These are phyloP conservation scores for Pandemis cinnamomeana DNA, from an alignment of 2,888 invertebrate genomes.

Conservation along the genomic window DNA sequence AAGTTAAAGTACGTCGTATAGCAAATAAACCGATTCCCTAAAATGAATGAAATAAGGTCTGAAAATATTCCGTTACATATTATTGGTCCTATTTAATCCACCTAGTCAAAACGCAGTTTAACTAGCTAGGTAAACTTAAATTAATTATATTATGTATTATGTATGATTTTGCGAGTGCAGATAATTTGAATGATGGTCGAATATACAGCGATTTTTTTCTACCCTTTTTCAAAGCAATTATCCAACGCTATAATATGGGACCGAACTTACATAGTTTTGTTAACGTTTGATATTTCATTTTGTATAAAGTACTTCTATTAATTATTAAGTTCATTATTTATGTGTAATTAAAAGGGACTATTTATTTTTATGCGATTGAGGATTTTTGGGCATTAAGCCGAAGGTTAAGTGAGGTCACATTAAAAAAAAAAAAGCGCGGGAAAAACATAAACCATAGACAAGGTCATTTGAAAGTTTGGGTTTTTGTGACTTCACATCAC, in stretches of 20 bases:
- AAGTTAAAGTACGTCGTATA: slow-evolving; percentile 7
- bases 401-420: slow-evolving; percentile 66
- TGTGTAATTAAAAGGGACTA: slow-evolving; percentile 76
- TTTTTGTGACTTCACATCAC: slow-evolving; percentile 62
- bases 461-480: slow-evolving; percentile 40
- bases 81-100: slow-evolving; percentile 66
- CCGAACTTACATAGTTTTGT: slow-evolving; percentile 57
- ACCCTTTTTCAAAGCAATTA: slow-evolving; percentile 44
- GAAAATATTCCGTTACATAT: slow-evolving; percentile 40
- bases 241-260: slow-evolving; percentile 57
- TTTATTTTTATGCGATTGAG: slow-evolving; percentile 73
- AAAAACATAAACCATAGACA: slow-evolving; percentile 38
- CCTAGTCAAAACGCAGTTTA: slow-evolving; percentile 82
- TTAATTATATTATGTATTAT: slow-evolving; percentile 68
- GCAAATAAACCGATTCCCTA: slow-evolving; percentile 21
- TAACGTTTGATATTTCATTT: slow-evolving; percentile 63
- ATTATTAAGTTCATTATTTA: slow-evolving; percentile 77
- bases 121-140: slow-evolving; percentile 70
- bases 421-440: slow-evolving; percentile 42
- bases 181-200: slow-evolving; percentile 73
- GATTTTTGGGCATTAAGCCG: slow-evolving; percentile 64
- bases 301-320: slow-evolving; percentile 75
- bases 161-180: slow-evolving; percentile 62
- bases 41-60: slow-evolving; percentile 23
- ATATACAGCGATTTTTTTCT: slow-evolving; percentile 59